Base-by-base conservation (phyloP, 2,797 vertebrate species). In the Coluber constrictor region DNA sequence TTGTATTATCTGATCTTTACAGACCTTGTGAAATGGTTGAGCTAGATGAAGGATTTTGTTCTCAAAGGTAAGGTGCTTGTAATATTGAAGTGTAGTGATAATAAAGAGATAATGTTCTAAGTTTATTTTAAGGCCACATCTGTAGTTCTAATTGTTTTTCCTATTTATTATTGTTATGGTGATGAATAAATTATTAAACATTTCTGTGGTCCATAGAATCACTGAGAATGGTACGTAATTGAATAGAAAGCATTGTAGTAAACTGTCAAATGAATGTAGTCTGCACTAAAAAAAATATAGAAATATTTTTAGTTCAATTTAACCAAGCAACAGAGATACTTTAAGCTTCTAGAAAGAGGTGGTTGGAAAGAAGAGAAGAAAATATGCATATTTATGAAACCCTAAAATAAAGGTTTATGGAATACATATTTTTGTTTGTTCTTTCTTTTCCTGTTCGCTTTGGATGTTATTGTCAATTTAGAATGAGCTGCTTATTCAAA, bases 301-400 rank as follows among this genome's bases (percentile, higher is more conserved):
- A 83, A 83, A 47, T 47, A 83, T 9, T 47, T 83, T 87, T 93
- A 27, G 60, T 11, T 25, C 6, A 66, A 10, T 10, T 94, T 4
- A 87, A 90, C 92, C 66, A 88, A 93, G 10, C 29, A 90, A n/a
- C 23, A 12, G 59, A 90, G 92, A 92, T 8, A 90, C 90, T 91
- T 92, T 91, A 83, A 83, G 37, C 20, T 1, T 43, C 5, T 74
- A 79, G 70, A 79, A 11, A 47, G 74, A 83, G 74, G 20, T 83
- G 37, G 9, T 83, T 83, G 20, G 74, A 83, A 47, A 83, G 9
- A 83, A 79, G 6, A 79, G 7, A 74, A 43, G 32, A 37, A 79
- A 79, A 74, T 74, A 20, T 37, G 32, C 16, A 74, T 37, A 74
- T 74, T 37, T 79, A 79, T 79, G 74, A 43, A 43, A 79, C 37